Percentiles rank a stretch among this genome's conserved stretches.
These are phyloP conservation scores for Leptopilina myrica DNA, from an alignment of 2,888 invertebrate species.

Conservation along the genomic window DNA sequence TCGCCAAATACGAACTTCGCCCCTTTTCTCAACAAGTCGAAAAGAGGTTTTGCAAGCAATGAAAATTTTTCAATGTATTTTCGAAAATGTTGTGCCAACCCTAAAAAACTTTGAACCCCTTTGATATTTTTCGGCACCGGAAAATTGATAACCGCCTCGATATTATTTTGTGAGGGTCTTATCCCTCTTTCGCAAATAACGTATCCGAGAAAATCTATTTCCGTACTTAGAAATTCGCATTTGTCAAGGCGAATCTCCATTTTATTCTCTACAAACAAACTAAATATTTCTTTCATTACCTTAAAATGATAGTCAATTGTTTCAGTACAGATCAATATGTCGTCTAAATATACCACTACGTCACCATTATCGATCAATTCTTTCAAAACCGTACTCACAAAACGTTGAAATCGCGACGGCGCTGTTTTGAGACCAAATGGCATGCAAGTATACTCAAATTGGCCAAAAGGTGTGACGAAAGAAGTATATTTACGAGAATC, in stretches of 20 bases:
- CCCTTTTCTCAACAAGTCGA: neutral
- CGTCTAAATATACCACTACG: slow-evolving; percentile 48
- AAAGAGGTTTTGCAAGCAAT: neutral
- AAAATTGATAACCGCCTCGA: slow-evolving; percentile 60
- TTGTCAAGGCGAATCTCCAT: slow-evolving; percentile 40
- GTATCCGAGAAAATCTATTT: neutral
- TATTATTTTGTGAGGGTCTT: neutral
- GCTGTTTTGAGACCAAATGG: slow-evolving; percentile 51
- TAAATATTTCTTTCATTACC: slow-evolving; percentile 42
- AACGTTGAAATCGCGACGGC: slow-evolving; percentile 46
- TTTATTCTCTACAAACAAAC: slow-evolving; percentile 42
- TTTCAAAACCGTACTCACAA: slow-evolving; percentile 43
- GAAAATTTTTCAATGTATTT: neutral
- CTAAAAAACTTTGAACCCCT: neutral
- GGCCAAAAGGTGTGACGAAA: slow-evolving; percentile 51
- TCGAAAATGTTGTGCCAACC: neutral
- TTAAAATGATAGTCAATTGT: slow-evolving; percentile 43
- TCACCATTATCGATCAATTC: slow-evolving; percentile 45
- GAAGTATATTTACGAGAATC: slow-evolving; percentile 53
- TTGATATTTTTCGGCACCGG: neutral
- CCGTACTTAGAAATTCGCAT: neutral
- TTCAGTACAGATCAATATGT: slow-evolving; percentile 46
- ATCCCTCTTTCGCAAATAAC: neutral
- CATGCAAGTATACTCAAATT: slow-evolving; percentile 50
- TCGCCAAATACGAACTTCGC: slow-evolving; percentile 56